phyloP scores from a whole-genome alignment of 2,888 invertebrate species.

The Tillus elongatus region DNA sequence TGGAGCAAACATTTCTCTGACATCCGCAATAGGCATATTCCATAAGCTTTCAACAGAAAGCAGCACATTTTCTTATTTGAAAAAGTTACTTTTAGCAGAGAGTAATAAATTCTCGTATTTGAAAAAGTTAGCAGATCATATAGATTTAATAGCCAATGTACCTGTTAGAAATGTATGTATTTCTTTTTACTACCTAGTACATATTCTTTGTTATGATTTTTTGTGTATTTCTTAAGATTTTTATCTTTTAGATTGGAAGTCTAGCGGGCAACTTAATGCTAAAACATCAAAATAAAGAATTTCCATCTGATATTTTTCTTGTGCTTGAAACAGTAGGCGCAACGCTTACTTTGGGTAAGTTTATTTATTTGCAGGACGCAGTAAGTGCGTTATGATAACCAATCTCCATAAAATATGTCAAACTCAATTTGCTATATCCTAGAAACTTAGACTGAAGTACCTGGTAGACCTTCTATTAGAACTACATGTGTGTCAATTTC shows the following conservation, averaged over 20 bases:
- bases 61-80: no score
- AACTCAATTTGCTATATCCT: no score
- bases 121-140: conserved; percentile 50
- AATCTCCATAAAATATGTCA: no score
- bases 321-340: conserved; percentile 53
- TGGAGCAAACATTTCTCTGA: conserved; percentile 54
- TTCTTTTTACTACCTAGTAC: no score
- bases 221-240: background rate
- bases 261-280: conserved; percentile 62
- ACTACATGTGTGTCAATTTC: no score
- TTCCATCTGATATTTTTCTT: conserved; percentile 64
- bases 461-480: no score
- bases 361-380: no score
- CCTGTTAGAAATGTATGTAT: conserved; percentile 61
- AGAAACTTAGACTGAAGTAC: no score
- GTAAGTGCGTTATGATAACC: no score
- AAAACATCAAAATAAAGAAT: conserved; percentile 57
- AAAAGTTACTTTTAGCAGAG: no score
- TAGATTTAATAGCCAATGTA: conserved; percentile 61
- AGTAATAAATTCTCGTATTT: conserved; percentile 49
- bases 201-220: no score
- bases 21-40: conserved; percentile 47
- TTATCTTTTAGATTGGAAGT: conserved; percentile 48
- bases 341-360: conserved; percentile 36
- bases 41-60: conserved; percentile 33